A percentile compares a stretch with the other conserved stretches of the same genome.
Evolutionary conservation across 2,888 invertebrate genomes (phyloP).

Genomic region (Caenorhabditis doughertyi): DNA sequence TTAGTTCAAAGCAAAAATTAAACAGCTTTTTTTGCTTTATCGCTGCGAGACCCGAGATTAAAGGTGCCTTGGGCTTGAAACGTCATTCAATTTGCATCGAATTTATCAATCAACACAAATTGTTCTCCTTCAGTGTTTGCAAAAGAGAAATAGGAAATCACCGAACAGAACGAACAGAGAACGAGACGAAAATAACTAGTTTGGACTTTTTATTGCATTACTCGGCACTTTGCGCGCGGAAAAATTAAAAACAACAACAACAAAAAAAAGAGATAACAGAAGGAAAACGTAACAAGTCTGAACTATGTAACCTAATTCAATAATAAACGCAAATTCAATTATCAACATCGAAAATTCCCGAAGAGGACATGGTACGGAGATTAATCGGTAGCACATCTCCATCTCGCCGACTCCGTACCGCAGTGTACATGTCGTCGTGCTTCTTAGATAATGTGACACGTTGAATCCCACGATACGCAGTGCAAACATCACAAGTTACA

Average conservation of each 20-base stretch:
- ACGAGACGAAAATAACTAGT: neutral
- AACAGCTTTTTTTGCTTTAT: no score
- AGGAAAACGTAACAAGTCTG: neutral
- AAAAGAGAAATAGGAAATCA: neutral
- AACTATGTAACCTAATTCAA: neutral
- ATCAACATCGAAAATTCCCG: slow-evolving; percentile 62
- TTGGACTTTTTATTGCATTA: neutral
- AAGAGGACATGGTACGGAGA: slow-evolving; percentile 60
- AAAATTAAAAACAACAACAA: neutral
- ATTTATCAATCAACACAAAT: no score
- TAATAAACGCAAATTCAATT: slow-evolving; percentile 39
- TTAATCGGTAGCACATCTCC: slow-evolving; percentile 76
- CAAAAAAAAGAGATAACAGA: neutral
- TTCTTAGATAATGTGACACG: slow-evolving; percentile 74
- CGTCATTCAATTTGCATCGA: no score
- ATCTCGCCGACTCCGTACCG: slow-evolving; percentile 46
- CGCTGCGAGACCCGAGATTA: no score
- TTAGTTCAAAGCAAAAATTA: no score
- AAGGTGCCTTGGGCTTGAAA: no score
- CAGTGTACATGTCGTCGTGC: slow-evolving; percentile 62
- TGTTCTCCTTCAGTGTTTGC: no score
- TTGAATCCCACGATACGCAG: slow-evolving; percentile 78
- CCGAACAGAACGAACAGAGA: neutral
- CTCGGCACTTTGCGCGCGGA: no score
- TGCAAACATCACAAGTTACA: slow-evolving; percentile 77